A percentile compares a stretch with the other conserved stretches of the same genome.
Evolutionary conservation across 2,888 invertebrate species (phyloP).

Genomic region (Himalopsyche anomala): DNA sequence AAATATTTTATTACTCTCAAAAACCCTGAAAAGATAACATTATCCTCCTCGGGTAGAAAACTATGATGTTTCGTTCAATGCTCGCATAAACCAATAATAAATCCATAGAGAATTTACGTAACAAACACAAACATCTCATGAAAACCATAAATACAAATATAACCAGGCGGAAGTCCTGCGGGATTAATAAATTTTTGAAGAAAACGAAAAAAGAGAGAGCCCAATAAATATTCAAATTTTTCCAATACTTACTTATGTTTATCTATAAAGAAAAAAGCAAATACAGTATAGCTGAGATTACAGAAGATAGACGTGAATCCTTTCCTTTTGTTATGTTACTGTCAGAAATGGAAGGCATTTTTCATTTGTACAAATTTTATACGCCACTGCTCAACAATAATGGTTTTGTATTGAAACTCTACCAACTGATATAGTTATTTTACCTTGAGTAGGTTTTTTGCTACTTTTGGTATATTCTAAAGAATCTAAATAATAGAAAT

Average conservation of each 20-base stretch:
- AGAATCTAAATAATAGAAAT: no score
- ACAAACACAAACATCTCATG: not conserved
- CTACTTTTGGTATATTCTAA: no score
- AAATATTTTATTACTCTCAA: no score
- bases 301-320: not conserved
- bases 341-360: slow-evolving; percentile 1
- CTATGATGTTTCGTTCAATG: no score
- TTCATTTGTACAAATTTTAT: not conserved
- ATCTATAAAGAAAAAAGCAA: not conserved
- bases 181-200: slow-evolving; percentile 2
- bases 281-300: not conserved
- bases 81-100: no score
- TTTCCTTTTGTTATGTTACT: not conserved
- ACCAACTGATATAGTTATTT: not conserved
- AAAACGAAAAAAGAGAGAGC: not conserved
- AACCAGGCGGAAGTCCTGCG: not conserved
- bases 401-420: not conserved
- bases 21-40: no score
- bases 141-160: not conserved
- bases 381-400: not conserved
- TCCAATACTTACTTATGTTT: not conserved
- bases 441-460: not conserved
- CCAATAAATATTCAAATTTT: slow-evolving; percentile 10
- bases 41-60: no score
- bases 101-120: no score